Evolutionary conservation across 1,140 invertebrate genomes (phyloP), one percentile per base, ranked within the genome.

Genomic region (Luehdorfia chinensis): DNA sequence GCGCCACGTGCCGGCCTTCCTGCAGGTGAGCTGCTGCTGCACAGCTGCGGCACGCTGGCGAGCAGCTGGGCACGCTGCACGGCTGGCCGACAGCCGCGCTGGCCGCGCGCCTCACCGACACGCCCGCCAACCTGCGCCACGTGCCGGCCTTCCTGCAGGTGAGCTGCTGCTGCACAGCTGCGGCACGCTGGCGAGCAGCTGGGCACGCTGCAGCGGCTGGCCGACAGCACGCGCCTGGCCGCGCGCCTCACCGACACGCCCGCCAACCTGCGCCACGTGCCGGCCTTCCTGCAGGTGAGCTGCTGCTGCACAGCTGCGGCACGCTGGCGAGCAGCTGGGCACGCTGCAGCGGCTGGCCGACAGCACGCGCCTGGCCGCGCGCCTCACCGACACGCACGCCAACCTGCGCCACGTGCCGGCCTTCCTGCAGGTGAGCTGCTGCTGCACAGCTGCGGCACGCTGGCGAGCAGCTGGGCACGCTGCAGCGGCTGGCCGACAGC

Each of bases 211-310:
- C 87, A 90, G 32, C 84, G 89, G 44, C 88, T 91, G 0, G 89
- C 91, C 0, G 79, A 90, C 43, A 91, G 89, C 2, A 90, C 95
- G 3, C 84, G 94, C 23, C 84, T 94, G 9, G 89, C 94, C 1
- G 94, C 95, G 4, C 88, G 89, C 51, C 94, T 97, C 66, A 93
- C 95, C 0, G 95, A 97, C 77, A 93, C 90, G 9, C 95, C 95
- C 0, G 94, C 94, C 71, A 94, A 92, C 75, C 90, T 95, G 51
- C 96, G 96, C 94, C 91, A 94, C 62, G 94, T 95, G 0, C 90
- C 93, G 69, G 83, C 90, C 34, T 96, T 96, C 62, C 71, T 96
- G 14, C 75, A 94, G 80, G 93, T 94, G 68, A 49, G 51, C 3
- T 21, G 19, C n/a, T n/a, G n/a, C n/a, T n/a, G n/a, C n/a, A n/a